Conservation (phyloP, 2,888 invertebrate genomes). For the Netelia melanura region DNA sequence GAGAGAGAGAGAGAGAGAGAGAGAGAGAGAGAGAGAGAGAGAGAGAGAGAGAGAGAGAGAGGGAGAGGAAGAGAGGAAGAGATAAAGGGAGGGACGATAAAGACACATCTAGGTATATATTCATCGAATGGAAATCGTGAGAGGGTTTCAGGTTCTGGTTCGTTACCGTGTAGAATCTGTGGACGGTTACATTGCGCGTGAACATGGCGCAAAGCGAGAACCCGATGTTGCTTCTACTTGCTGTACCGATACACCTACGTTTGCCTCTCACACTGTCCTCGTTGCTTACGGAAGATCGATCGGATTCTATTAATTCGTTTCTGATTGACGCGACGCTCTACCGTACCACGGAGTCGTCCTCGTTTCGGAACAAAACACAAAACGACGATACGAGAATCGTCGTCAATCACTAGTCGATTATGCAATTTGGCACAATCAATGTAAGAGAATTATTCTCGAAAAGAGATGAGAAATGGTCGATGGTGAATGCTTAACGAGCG, state of each 20-base stretch:
- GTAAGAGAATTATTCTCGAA: conserved; percentile 50
- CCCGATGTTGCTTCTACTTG: conserved; percentile 28
- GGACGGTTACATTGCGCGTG: conserved; percentile 62
- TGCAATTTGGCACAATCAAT: conserved; percentile 47
- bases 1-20: background rate
- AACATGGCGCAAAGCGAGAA: conserved; percentile 57
- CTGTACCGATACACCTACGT: conserved; percentile 8
- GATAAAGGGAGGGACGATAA: background rate
- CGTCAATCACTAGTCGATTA: background rate
- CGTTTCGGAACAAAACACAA: conserved; percentile 35
- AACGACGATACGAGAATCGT: conserved; percentile 23
- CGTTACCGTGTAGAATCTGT: conserved; percentile 51
- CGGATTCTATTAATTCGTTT: conserved; percentile 66
- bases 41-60: conserved; percentile 15
- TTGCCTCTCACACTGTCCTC: conserved; percentile 32
- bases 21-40: too few species aligned
- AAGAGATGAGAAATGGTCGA: conserved; percentile 3
- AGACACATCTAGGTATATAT: conserved; percentile 17
- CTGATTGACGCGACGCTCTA: conserved; percentile 62
- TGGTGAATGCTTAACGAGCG: too few species aligned
- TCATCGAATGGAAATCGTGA: conserved; percentile 47
- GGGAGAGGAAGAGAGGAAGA: conserved; percentile 26
- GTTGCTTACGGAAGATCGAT: conserved; percentile 54
- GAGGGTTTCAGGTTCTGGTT: conserved; percentile 16
- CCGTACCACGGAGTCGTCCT: conserved; percentile 54